A percentile compares a stretch with the other conserved stretches of the same genome.
Conservation (phyloP, 2,113 vertebrate genomes). For the Heterotilapia buettikoferi region DNA sequence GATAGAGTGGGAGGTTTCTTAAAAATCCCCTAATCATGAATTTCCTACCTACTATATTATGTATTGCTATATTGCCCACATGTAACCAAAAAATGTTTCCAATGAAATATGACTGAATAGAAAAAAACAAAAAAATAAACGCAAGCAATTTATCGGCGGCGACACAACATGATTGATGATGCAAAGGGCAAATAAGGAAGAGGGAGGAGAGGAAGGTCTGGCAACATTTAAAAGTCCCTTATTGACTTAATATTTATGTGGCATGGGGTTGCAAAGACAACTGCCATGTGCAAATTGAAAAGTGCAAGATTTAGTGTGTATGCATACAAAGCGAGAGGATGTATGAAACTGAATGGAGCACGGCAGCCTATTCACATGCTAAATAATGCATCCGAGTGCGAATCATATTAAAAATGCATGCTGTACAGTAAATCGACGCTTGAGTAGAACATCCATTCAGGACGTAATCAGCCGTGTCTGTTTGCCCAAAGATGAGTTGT, state of each 20-base stretch:
- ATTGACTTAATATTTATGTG: neutral
- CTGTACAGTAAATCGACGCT: neutral
- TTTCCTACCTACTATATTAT: neutral
- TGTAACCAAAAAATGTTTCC: neutral
- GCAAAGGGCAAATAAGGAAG: neutral
- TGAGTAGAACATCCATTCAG: neutral
- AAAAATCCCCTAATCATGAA: neutral
- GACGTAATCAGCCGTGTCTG: neutral
- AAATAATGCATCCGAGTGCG: neutral
- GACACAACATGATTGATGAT: neutral
- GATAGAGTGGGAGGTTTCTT: neutral
- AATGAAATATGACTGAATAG: neutral
- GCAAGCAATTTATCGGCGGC: neutral
- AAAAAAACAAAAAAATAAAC: neutral
- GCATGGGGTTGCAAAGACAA: neutral
- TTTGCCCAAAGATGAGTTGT: neutral
- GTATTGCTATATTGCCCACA: neutral
- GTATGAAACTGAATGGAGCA: neutral
- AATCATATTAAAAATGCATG: neutral
- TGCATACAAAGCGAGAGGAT: neutral
- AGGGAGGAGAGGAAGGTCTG: neutral
- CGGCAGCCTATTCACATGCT: neutral
- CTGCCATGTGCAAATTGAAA: neutral
- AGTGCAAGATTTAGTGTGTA: neutral
- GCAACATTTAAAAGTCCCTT: neutral